Conservation (phyloP, 1,140 invertebrate species). For the Drosophila nebulosa region DNA sequence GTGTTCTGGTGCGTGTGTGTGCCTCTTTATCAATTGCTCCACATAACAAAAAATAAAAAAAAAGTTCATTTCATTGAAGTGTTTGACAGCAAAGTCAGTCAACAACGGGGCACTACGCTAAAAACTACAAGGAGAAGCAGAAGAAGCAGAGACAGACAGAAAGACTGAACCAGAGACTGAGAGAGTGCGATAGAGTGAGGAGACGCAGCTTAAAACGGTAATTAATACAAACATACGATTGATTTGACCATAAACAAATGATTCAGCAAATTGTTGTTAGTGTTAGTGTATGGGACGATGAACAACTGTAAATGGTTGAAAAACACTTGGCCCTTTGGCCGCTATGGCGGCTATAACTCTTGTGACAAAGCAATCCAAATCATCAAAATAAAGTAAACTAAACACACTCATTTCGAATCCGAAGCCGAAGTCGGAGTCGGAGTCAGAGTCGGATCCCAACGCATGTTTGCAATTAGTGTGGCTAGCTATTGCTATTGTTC, state of each 20-base stretch:
- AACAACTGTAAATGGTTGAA: slow-evolving; percentile 62
- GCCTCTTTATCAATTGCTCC: slow-evolving; percentile 75
- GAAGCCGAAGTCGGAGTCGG: background rate
- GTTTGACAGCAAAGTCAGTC: slow-evolving; percentile 55
- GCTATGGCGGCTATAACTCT: slow-evolving; percentile 19
- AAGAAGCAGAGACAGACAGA: background rate
- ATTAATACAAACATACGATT: slow-evolving; percentile 73
- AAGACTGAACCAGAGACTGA: background rate
- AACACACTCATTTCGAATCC: background rate
- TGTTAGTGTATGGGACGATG: background rate
- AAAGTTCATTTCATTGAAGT: slow-evolving; percentile 59
- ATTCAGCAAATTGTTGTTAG: slow-evolving; percentile 61
- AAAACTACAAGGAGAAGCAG: slow-evolving; percentile 15
- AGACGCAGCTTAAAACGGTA: slow-evolving; percentile 69
- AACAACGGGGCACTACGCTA: slow-evolving; percentile 7
- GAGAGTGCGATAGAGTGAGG: background rate
- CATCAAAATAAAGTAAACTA: background rate
- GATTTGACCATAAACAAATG: slow-evolving; percentile 76
- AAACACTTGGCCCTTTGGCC: slow-evolving; percentile 53
- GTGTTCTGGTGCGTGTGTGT: slow-evolving; percentile 8
- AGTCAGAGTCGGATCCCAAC: slow-evolving; percentile 38
- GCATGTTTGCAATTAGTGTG: slow-evolving; percentile 75
- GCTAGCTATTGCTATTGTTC: slow-evolving; percentile 19
- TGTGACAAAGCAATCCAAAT: slow-evolving; percentile 38
- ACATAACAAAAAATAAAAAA: slow-evolving; percentile 46